Evolutionary conservation across 2,113 vertebrate genomes (phyloP).

Genomic region (Hippocampus barbouri): DNA sequence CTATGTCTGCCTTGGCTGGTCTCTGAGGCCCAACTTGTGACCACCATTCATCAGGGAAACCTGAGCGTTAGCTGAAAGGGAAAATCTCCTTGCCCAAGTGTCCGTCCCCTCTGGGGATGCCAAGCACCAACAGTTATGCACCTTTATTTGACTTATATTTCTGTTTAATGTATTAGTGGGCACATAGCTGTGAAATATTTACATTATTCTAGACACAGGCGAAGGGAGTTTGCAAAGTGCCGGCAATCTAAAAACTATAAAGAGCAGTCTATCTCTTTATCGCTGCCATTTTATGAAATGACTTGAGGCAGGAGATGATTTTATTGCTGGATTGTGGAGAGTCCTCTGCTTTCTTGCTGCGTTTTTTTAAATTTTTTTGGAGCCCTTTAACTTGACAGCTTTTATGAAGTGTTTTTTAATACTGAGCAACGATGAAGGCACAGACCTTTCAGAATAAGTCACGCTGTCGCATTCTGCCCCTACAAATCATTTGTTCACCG

Average conservation of each 20-base stretch:
- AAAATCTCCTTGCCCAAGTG: constrained; percentile 63
- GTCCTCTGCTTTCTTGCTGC: constrained; percentile 63
- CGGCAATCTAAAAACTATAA: constrained; percentile 79
- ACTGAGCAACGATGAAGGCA: constrained; percentile 45
- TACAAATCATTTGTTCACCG: constrained; percentile 49
- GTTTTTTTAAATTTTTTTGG: constrained; percentile 32
- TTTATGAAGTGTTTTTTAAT: constrained; percentile 76
- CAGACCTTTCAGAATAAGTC: constrained; percentile 51
- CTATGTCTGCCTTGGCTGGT: constrained; percentile 12
- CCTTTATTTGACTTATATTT: constrained; percentile 79
- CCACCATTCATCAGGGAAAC: constrained; percentile 56
- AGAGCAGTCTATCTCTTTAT: constrained; percentile 76
- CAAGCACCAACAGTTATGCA: constrained; percentile 69
- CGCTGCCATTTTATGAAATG: constrained; percentile 76
- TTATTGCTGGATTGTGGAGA: constrained; percentile 69
- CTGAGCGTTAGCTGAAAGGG: constrained; percentile 53
- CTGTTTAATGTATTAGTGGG: constrained; percentile 74
- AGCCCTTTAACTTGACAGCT: constrained; percentile 63
- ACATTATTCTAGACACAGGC: constrained; percentile 74
- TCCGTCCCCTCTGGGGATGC: constrained; percentile 62
- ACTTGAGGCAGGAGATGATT: constrained; percentile 77
- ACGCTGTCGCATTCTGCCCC: constrained; percentile 35
- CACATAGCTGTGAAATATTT: constrained; percentile 74
- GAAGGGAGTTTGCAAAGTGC: constrained; percentile 70
- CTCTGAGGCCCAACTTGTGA: constrained; percentile 36